phyloP scores from a whole-genome alignment of 2,888 invertebrate genomes.

The Melanostoma scalare region DNA sequence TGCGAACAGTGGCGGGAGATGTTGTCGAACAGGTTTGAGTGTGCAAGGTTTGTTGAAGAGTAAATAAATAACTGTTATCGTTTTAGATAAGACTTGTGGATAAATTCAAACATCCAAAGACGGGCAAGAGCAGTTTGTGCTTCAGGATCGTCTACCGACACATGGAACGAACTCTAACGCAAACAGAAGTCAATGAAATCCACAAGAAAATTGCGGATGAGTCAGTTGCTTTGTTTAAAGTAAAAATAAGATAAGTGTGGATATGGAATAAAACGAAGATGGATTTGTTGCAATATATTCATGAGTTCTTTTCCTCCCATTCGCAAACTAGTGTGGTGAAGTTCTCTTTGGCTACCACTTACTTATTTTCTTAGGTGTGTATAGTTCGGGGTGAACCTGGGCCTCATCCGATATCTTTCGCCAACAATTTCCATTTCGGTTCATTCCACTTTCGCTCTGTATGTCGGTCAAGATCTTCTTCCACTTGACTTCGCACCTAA shows the following conservation, averaged over 20 bases:
- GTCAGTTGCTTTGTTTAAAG: constrained; percentile 81
- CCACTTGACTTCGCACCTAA: too few species aligned
- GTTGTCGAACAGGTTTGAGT: constrained; percentile 92
- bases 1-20: constrained; percentile 93
- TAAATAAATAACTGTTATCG: background rate
- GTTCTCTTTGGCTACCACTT: too few species aligned
- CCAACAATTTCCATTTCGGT: too few species aligned
- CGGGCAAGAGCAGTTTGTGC: constrained; percentile 91
- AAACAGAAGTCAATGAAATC: constrained; percentile 92
- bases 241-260: constrained; percentile 79
- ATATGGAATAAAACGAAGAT: constrained; percentile 42
- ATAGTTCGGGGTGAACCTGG: too few species aligned
- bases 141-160: constrained; percentile 96
- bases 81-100: constrained; percentile 90
- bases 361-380: too few species aligned
- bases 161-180: constrained; percentile 93
- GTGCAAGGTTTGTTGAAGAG: background rate
- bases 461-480: too few species aligned
- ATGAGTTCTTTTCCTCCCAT: too few species aligned
- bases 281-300: background rate
- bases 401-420: too few species aligned
- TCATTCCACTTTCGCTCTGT: too few species aligned
- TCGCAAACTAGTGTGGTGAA: too few species aligned
- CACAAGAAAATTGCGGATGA: constrained; percentile 89
- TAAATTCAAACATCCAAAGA: constrained; percentile 93